These are phyloP conservation scores for Aleiodes alternator DNA, from an alignment of 2,888 invertebrate species.

Conservation along the genomic window DNA sequence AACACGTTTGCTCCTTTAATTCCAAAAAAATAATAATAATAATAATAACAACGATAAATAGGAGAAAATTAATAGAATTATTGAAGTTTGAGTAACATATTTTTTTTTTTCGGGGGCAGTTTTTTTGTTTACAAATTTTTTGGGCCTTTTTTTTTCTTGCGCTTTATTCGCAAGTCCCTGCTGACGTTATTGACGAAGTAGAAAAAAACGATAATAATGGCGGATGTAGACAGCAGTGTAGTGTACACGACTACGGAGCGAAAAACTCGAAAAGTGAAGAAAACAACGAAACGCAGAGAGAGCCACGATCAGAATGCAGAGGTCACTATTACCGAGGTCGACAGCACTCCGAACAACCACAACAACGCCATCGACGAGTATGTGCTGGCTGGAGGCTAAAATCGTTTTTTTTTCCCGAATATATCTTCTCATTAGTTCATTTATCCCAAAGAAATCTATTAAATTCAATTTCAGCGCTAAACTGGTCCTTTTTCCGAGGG, in stretches of 20 bases:
- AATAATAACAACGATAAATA: no score
- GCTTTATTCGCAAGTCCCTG: no score
- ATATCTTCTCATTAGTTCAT: conserved; percentile 34
- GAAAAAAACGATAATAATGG: conserved; percentile 78
- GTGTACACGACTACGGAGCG: conserved; percentile 89
- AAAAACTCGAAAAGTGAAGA: conserved; percentile 94
- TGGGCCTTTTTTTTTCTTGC: no score
- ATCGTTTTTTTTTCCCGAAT: background rate
- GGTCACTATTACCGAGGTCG: conserved; percentile 89
- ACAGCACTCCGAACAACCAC: conserved; percentile 81
- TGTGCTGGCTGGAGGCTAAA: conserved; percentile 81
- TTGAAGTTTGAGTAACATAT: background rate
- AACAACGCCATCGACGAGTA: conserved; percentile 87
- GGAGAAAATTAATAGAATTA: background rate
- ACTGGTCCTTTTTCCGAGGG: no score
- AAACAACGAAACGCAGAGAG: conserved; percentile 89
- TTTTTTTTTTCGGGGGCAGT: no score
- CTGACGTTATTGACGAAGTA: conserved; percentile 17
- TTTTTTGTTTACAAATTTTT: background rate
- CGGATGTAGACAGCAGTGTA: conserved; percentile 91
- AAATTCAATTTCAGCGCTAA: conserved; percentile 29
- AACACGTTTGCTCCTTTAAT: conserved; percentile 57
- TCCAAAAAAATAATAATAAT: conserved; percentile 8
- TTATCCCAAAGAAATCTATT: background rate
- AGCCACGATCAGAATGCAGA: conserved; percentile 84